A percentile compares a stretch with the other conserved stretches of the same genome.
phyloP scores from a whole-genome alignment of 2,888 invertebrate genomes.

The Gortyna flavago region DNA sequence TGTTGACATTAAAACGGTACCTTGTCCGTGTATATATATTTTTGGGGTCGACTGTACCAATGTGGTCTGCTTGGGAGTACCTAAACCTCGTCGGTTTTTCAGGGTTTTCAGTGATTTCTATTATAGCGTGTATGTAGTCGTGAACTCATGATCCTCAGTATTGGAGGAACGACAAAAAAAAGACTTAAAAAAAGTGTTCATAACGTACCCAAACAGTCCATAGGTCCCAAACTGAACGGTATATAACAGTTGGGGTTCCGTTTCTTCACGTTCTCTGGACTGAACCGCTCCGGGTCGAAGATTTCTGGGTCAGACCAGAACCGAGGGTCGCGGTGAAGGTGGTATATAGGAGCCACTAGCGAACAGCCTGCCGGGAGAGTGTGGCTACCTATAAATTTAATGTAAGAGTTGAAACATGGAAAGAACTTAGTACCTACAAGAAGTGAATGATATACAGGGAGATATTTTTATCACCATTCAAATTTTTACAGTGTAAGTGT shows the following conservation, averaged over 20 bases:
- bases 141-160: neutral
- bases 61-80: no score
- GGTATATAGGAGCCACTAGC: conserved; percentile 78
- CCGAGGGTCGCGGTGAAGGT: conserved; percentile 80
- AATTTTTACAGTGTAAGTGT: no score
- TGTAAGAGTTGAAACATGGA: neutral
- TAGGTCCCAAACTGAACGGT: conserved; percentile 84
- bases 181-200: neutral
- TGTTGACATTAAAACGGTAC: no score
- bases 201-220: conserved; percentile 80
- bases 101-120: neutral
- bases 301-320: conserved; percentile 79
- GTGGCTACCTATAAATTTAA: conserved; percentile 70
- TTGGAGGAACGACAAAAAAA: neutral
- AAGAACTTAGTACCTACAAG: no score
- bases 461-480: no score
- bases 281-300: conserved; percentile 84
- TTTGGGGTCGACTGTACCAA: no score
- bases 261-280: conserved; percentile 72
- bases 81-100: no score
- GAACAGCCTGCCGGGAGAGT: conserved; percentile 81
- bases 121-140: no score
- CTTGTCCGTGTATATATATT: no score
- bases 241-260: conserved; percentile 80
- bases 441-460: no score